phyloP scores from a whole-genome alignment of 2,797 vertebrate genomes.

The Clamator glandarius region DNA sequence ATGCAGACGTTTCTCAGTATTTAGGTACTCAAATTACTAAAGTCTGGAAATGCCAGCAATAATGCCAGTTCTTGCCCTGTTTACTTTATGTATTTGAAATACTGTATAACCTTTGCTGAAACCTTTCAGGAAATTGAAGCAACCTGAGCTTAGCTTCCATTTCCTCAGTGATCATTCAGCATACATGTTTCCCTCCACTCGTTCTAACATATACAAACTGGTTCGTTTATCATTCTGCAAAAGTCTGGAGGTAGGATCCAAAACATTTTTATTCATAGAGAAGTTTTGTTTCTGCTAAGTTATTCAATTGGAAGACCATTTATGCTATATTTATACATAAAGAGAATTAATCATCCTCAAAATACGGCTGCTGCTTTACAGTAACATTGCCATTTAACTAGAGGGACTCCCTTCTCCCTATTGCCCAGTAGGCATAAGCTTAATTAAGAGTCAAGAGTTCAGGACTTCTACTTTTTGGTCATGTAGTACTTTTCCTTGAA shows the following conservation, averaged over 20 bases:
- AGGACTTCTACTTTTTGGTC: not conserved
- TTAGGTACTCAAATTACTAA: slow-evolving; percentile 7
- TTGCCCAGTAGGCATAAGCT: not conserved
- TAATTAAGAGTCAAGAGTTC: not conserved
- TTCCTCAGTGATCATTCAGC: not conserved
- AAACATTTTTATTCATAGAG: not conserved
- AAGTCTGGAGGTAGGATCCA: not conserved
- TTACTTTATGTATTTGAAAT: slow-evolving; percentile 19
- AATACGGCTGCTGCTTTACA: not conserved
- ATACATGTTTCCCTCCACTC: not conserved
- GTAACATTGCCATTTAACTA: not conserved
- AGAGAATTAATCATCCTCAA: not conserved
- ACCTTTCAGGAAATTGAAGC: not conserved
- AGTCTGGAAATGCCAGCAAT: slow-evolving; percentile 30
- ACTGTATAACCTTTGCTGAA: slow-evolving; percentile 45
- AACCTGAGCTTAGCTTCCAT: not conserved
- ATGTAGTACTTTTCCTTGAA: not conserved
- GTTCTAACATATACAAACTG: not conserved
- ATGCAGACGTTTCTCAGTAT: not conserved
- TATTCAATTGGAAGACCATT: not conserved
- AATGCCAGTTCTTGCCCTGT: not conserved
- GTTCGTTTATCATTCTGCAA: not conserved
- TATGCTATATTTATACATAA: not conserved
- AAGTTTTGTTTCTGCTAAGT: not conserved
- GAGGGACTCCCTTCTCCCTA: not conserved